These are phyloP conservation scores for Peucedramus taeniatus DNA, from an alignment of 2,113 vertebrate genomes.

Conservation along the genomic window DNA sequence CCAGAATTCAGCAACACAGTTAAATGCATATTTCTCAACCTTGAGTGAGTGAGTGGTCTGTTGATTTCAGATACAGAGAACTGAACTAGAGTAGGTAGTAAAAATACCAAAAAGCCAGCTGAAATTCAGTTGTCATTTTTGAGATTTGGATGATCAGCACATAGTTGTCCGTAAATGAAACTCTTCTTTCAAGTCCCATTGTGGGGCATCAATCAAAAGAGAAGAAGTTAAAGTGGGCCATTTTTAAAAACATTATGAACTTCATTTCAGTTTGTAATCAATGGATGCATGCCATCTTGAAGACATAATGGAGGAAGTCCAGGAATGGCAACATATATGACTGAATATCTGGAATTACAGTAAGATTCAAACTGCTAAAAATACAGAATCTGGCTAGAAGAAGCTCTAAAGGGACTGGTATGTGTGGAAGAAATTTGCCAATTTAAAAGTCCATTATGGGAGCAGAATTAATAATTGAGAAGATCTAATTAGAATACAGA, in stretches of 20 bases:
- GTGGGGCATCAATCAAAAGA: background rate
- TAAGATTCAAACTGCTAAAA: background rate
- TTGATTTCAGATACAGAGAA: background rate
- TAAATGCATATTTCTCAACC: background rate
- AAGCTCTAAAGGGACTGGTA: background rate
- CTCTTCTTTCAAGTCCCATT: background rate
- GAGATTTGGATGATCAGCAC: background rate
- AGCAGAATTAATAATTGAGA: background rate
- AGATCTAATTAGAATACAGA: background rate
- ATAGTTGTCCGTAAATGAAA: background rate
- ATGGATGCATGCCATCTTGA: background rate
- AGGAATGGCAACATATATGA: background rate
- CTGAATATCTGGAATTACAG: background rate
- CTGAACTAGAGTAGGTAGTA: background rate
- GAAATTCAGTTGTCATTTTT: background rate
- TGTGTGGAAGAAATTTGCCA: background rate
- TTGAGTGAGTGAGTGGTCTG: background rate
- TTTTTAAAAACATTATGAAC: background rate
- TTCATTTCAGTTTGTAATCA: background rate
- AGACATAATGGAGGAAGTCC: background rate
- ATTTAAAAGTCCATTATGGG: background rate
- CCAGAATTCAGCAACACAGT: background rate
- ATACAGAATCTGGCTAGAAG: background rate
- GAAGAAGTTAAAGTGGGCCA: background rate
- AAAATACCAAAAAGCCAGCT: background rate